Evolutionary conservation across 2,113 vertebrate genomes (phyloP).

Genomic region (Podocnemis expansa): DNA sequence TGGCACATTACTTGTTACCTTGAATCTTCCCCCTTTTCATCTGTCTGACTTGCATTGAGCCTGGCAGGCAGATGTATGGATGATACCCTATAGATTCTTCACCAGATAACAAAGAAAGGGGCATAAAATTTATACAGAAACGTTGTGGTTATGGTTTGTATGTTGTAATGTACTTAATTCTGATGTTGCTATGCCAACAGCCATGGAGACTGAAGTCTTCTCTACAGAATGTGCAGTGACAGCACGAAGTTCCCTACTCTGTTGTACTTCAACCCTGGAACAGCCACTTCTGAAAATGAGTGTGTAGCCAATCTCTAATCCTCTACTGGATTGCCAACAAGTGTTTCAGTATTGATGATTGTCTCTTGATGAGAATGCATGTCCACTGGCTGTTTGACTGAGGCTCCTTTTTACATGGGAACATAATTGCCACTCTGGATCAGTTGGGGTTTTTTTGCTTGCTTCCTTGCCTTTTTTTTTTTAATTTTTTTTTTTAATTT

Average conservation of each 20-base stretch:
- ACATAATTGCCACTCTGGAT: neutral
- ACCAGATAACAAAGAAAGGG: neutral
- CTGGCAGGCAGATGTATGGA: neutral
- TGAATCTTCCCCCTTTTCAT: neutral
- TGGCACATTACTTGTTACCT: neutral
- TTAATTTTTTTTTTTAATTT: neutral
- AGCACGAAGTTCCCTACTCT: neutral
- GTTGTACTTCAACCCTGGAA: neutral
- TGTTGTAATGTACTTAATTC: slow-evolving; percentile 4
- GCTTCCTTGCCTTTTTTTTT: too few relatives aligned
- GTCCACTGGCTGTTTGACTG: neutral
- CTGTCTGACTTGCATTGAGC: neutral
- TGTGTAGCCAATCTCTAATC: neutral
- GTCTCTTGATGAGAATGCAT: neutral
- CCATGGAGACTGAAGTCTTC: slow-evolving; percentile 11
- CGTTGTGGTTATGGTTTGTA: slow-evolving; percentile 15
- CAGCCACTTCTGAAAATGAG: neutral
- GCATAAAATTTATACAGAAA: slow-evolving; percentile 5
- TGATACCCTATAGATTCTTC: neutral
- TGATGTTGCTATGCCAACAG: slow-evolving; percentile 17
- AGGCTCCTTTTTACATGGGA: neutral
- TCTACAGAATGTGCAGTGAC: slow-evolving; percentile 1
- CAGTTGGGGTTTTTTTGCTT: too few relatives aligned
- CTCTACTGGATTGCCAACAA: neutral
- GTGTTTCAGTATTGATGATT: neutral